Conservation (phyloP, 92 coral and sea anemone species). For the Epizoanthus rinbou region DNA sequence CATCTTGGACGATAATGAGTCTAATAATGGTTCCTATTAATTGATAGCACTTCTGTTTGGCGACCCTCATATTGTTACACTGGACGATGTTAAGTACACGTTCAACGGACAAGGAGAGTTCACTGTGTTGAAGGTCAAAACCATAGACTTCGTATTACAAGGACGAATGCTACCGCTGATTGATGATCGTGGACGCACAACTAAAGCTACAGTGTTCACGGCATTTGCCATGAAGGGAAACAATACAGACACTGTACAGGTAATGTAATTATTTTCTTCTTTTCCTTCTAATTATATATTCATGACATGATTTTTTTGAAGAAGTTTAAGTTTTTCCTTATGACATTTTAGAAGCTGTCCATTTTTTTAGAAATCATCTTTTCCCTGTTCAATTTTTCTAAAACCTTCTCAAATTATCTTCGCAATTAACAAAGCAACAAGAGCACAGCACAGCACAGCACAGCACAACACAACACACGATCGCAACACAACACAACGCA, state of each 20-base stretch:
- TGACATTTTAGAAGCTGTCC: too few species aligned
- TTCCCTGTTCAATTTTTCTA: too few species aligned
- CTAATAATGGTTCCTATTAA: too few species aligned
- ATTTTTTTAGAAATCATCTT: too few species aligned
- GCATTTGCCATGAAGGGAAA: conserved; percentile 65
- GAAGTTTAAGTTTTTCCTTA: too few species aligned
- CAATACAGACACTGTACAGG: conserved; percentile 71
- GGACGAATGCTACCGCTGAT: conserved; percentile 77
- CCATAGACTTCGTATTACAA: conserved; percentile 62
- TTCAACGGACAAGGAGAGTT: conserved; percentile 84
- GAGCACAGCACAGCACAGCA: too few species aligned
- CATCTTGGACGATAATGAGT: neutral
- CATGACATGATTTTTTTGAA: too few species aligned
- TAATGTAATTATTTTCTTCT: neutral
- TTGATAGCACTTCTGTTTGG: conserved; percentile 74
- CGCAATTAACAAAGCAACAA: too few species aligned
- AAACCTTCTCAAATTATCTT: too few species aligned
- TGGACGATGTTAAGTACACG: conserved; percentile 79
- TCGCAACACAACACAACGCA: too few species aligned
- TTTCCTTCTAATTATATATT: too few species aligned
- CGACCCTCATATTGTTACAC: conserved; percentile 87
- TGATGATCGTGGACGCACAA: conserved; percentile 16
- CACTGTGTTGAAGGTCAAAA: conserved; percentile 56
- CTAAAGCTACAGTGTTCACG: conserved; percentile 68
- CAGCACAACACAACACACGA: too few species aligned